Percentiles rank a stretch among this genome's conserved stretches.
Evolutionary conservation across 2,888 invertebrate genomes (phyloP).

Genomic region (Bibio marci): DNA sequence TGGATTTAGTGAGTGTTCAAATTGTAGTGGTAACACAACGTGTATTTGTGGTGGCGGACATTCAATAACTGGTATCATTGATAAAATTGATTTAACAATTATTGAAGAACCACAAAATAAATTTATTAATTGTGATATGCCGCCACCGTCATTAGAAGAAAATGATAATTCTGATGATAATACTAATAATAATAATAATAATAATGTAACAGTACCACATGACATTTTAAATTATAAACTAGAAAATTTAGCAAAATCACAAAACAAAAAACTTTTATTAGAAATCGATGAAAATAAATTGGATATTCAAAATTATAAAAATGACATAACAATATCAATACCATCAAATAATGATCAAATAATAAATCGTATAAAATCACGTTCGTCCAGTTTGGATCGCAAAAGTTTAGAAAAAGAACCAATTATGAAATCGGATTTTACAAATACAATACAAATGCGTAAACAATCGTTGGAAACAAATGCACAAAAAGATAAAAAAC

Average conservation of each 20-base stretch:
- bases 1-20: constrained; percentile 37
- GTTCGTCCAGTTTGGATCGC: constrained; percentile 1
- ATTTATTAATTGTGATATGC: no score
- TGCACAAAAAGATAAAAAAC: constrained; percentile 20
- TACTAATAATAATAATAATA: constrained; percentile 7
- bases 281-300: background rate
- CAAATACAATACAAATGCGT: constrained; percentile 28
- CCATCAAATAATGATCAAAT: no score
- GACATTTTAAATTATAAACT: constrained; percentile 22
- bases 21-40: constrained; percentile 16
- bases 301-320: background rate
- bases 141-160: background rate
- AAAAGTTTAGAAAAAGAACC: constrained; percentile 12
- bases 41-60: background rate
- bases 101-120: no score
- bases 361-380: background rate
- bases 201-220: constrained; percentile 14
- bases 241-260: constrained; percentile 22
- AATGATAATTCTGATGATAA: background rate
- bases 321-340: background rate
- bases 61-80: no score
- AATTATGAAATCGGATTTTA: constrained; percentile 28
- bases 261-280: constrained; percentile 3
- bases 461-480: constrained; percentile 27
- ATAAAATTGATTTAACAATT: no score